Base-by-base conservation (phyloP, 2,888 invertebrate genomes). In the Disparrhopalites patrizii region DNA sequence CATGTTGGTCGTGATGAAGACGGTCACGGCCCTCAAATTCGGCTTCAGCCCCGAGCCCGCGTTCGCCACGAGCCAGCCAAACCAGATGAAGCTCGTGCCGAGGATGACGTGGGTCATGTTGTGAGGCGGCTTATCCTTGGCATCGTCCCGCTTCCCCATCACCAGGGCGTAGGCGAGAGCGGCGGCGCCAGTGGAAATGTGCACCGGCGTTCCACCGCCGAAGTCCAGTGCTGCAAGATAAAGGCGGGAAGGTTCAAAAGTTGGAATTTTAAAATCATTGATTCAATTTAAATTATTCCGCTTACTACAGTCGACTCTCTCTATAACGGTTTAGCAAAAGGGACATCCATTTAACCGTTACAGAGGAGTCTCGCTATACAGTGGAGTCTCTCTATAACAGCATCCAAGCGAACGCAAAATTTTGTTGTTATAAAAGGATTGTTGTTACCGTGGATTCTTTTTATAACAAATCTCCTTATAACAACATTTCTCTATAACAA, bases 1-100 rank as follows among this genome's bases (percentile, higher is more conserved):
- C 62, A 73, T 47, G 36, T 73, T 71, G 1, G 72, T 72, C 27
- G 68, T 69, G 18, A 69, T 67, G 50, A 72, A 68, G 13, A 72
- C 70, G n/a, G 52, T 38, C 8, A 73, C 71, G 3, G 73, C 71
- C 47, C 71, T 60, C 5, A 66, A 28, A 60, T 69, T 64, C 0
- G 72, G 70, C 27, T 55, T 57, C n/a, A 71, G 51, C 5, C 67
- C 67, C 3, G 63, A 61, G 0, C 70, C 73, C 5, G 73, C 73
- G 47, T 73, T 71, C 3, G 71, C 71, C 18, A 71, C 66, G 18
- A 70, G 38, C 73, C 73, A 69, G 18, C 67, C 73, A 54, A 71
- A 67, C 73, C 73, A 67, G 25, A 64, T 67, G 36, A 67, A 64
- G 25, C 57, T 56, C 5, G 40, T 40, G 23, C 58, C 66, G 1